phyloP scores from a whole-genome alignment of 2,113 vertebrate genomes.

The Gnathonemus longibarbis region DNA sequence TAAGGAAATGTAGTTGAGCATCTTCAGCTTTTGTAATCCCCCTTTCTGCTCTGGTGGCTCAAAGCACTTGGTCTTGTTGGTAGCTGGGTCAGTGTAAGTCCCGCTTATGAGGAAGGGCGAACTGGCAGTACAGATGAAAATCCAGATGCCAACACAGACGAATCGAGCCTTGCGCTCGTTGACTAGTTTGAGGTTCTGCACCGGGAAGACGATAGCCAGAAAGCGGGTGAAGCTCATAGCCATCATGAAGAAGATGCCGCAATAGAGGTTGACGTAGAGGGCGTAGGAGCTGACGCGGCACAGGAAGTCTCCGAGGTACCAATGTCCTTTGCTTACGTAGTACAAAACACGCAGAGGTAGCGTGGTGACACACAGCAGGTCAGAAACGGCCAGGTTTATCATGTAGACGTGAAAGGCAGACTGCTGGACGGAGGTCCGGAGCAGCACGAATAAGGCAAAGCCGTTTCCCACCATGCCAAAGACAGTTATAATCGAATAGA shows the following conservation, averaged over 20 bases:
- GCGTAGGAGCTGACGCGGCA: slow-evolving; percentile 81
- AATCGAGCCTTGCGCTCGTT: slow-evolving; percentile 68
- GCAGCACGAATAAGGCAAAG: slow-evolving; percentile 74
- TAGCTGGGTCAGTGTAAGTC: slow-evolving; percentile 34
- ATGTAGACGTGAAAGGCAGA: slow-evolving; percentile 86
- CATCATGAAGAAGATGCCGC: slow-evolving; percentile 92
- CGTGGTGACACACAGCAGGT: slow-evolving; percentile 82
- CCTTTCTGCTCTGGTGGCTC: slow-evolving; percentile 61
- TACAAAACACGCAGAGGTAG: slow-evolving; percentile 82
- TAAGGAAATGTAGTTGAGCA: slow-evolving; percentile 76
- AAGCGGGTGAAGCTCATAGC: slow-evolving; percentile 93
- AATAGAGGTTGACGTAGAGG: slow-evolving; percentile 91
- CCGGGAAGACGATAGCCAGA: slow-evolving; percentile 85
- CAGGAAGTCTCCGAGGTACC: slow-evolving; percentile 77
- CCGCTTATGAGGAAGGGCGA: slow-evolving; percentile 72
- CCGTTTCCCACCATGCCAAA: slow-evolving; percentile 78
- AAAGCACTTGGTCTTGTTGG: slow-evolving; percentile 85
- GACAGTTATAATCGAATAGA: slow-evolving; percentile 80
- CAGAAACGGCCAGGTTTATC: slow-evolving; percentile 83
- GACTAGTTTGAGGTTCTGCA: slow-evolving; percentile 72
- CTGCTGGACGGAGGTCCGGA: slow-evolving; percentile 65
- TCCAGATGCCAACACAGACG: slow-evolving; percentile 70
- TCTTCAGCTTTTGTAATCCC: slow-evolving; percentile 41
- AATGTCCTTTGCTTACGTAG: slow-evolving; percentile 75
- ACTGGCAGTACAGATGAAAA: slow-evolving; percentile 72